phyloP scores from a whole-genome alignment of 2,888 invertebrate genomes.

The Parapristionchus giblindavisi region DNA sequence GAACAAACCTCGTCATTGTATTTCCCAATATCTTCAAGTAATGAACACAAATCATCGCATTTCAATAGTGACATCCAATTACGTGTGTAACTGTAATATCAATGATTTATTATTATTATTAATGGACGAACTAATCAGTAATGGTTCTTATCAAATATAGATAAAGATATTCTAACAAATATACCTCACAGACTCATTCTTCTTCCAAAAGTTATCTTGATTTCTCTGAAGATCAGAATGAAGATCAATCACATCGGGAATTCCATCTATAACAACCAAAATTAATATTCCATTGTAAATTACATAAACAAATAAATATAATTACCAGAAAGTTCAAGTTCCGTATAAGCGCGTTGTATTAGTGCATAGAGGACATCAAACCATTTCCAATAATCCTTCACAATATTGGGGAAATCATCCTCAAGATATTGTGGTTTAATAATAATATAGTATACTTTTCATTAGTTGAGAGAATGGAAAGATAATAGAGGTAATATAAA shows the following conservation, averaged over 20 bases:
- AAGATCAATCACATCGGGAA: neutral
- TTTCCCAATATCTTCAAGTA: neutral
- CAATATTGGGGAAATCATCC: neutral
- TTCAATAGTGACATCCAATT: neutral
- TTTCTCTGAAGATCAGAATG: conserved; percentile 7
- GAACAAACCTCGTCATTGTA: neutral
- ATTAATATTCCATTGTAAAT: neutral
- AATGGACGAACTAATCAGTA: neutral
- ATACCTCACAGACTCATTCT: neutral
- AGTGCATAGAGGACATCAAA: neutral
- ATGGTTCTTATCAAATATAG: neutral
- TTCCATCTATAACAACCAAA: neutral
- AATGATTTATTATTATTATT: neutral
- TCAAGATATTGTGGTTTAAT: neutral
- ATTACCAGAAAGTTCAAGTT: neutral
- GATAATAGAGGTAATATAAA: neutral
- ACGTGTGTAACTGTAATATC: neutral
- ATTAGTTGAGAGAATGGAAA: too few species aligned
- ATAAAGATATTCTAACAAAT: neutral
- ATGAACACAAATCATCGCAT: neutral
- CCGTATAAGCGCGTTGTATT: neutral
- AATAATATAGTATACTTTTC: too few species aligned
- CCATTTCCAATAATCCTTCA: conserved; percentile 15
- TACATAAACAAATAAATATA: neutral
- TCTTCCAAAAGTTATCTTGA: neutral